These are phyloP conservation scores for Lycocorax pyrrhopterus DNA, from an alignment of 2,113 vertebrate genomes.

Conservation along the genomic window DNA sequence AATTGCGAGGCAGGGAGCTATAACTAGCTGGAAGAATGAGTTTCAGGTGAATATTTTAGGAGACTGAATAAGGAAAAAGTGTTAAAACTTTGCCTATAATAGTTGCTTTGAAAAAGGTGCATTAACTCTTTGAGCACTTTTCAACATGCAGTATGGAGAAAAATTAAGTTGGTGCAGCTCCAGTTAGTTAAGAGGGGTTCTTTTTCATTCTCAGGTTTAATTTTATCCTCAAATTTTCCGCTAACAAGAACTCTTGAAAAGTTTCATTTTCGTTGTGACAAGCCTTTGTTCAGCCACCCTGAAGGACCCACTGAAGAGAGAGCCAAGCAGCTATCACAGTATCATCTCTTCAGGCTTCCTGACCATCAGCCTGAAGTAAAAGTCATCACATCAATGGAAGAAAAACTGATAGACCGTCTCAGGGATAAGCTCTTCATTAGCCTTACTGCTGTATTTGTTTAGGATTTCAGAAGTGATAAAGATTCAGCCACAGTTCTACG, in stretches of 20 bases:
- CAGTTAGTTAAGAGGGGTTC: neutral
- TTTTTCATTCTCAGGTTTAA: neutral
- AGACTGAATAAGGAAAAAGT: neutral
- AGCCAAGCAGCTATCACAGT: neutral
- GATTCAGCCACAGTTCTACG: neutral
- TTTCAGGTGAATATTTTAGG: neutral
- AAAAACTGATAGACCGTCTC: neutral
- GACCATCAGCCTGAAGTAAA: neutral
- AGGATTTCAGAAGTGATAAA: neutral
- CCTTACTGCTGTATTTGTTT: neutral
- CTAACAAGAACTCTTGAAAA: neutral
- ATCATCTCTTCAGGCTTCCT: neutral
- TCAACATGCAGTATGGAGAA: neutral
- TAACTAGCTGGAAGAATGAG: neutral
- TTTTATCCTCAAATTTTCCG: neutral
- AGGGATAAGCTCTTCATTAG: neutral
- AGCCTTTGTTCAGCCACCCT: neutral
- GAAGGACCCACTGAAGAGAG: neutral
- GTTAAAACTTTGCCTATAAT: neutral
- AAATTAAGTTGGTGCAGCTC: neutral
- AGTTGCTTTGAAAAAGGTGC: neutral
- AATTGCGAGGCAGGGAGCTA: neutral
- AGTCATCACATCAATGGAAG: neutral
- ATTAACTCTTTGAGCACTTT: neutral
- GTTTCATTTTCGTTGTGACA: neutral